These are phyloP conservation scores for Chrysopa pallens DNA, from an alignment of 1,140 invertebrate genomes.

Conservation along the genomic window DNA sequence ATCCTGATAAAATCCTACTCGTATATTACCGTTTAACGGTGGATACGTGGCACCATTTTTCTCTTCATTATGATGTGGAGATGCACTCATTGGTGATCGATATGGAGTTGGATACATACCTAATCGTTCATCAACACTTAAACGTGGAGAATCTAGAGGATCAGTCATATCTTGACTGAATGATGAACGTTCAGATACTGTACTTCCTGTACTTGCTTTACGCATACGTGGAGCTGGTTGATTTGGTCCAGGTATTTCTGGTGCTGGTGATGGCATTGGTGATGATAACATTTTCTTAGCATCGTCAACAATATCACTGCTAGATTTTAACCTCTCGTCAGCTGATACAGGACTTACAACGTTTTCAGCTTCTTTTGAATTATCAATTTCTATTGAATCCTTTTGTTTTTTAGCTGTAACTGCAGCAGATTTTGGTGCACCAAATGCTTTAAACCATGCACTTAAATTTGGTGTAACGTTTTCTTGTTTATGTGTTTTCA, in stretches of 20 bases:
- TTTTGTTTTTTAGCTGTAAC: conserved; percentile 15
- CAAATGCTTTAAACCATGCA: conserved; percentile 82
- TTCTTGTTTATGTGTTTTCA: conserved; percentile 25
- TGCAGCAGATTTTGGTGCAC: conserved; percentile 42
- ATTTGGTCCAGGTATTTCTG: conserved; percentile 28
- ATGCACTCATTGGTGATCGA: conserved; percentile 37
- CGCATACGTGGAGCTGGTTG: conserved; percentile 36
- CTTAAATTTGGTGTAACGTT: conserved; percentile 69
- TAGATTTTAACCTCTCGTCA: conserved; percentile 19
- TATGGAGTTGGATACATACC: conserved; percentile 40
- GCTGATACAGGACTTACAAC: conserved; percentile 20
- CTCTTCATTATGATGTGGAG: conserved; percentile 33
- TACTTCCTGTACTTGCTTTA: conserved; percentile 50
- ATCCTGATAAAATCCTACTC: conserved; percentile 63
- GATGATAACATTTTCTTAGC: background rate
- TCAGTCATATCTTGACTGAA: conserved; percentile 43
- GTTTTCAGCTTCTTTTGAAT: conserved; percentile 20
- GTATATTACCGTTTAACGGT: conserved; percentile 49
- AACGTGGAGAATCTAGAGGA: conserved; percentile 39
- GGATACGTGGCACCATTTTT: conserved; percentile 32
- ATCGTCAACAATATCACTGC: conserved; percentile 15
- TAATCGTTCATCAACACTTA: conserved; percentile 35
- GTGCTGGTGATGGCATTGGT: conserved; percentile 19
- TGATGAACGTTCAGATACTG: conserved; percentile 51
- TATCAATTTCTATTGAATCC: conserved; percentile 19